A percentile compares a stretch with the other conserved stretches of the same genome.
Conservation (phyloP, 1,140 invertebrate species). For the Magallana ariakensis region DNA sequence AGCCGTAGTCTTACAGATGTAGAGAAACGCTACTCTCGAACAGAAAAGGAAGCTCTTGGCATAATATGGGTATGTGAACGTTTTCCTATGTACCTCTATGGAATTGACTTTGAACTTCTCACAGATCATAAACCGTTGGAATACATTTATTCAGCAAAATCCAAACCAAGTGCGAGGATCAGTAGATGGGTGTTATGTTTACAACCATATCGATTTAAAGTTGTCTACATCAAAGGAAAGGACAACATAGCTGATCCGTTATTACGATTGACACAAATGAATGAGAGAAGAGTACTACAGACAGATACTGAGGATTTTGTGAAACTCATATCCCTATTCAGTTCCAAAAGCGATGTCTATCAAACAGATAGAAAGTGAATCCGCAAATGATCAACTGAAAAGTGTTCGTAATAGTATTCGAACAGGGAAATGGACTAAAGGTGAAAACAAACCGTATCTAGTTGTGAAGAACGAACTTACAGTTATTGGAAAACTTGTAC, state of each 20-base stretch:
- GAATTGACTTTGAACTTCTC: slow-evolving; percentile 73
- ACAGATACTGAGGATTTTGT: slow-evolving; percentile 39
- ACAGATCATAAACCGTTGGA: slow-evolving; percentile 78
- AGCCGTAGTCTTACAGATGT: slow-evolving; percentile 53
- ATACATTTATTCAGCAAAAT: slow-evolving; percentile 55
- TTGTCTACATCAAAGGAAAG: slow-evolving; percentile 53
- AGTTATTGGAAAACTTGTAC: slow-evolving; percentile 56
- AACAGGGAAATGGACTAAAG: not conserved
- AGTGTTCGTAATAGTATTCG: slow-evolving; percentile 23
- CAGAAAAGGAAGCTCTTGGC: slow-evolving; percentile 79
- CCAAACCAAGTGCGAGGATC: slow-evolving; percentile 62
- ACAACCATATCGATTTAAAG: slow-evolving; percentile 59
- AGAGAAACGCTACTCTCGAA: slow-evolving; percentile 74
- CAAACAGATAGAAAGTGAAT: slow-evolving; percentile 45
- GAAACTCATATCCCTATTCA: not conserved
- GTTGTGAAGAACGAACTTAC: slow-evolving; percentile 52
- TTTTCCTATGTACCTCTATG: slow-evolving; percentile 79
- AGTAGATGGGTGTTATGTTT: slow-evolving; percentile 64
- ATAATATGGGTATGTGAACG: slow-evolving; percentile 78
- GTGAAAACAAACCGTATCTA: slow-evolving; percentile 44
- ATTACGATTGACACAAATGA: slow-evolving; percentile 37
- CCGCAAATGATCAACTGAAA: slow-evolving; percentile 39
- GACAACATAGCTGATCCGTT: slow-evolving; percentile 59
- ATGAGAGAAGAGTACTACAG: not conserved
- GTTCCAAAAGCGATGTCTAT: slow-evolving; percentile 44